Conservation (phyloP, 2,797 vertebrate genomes). For the Coluber constrictor region DNA sequence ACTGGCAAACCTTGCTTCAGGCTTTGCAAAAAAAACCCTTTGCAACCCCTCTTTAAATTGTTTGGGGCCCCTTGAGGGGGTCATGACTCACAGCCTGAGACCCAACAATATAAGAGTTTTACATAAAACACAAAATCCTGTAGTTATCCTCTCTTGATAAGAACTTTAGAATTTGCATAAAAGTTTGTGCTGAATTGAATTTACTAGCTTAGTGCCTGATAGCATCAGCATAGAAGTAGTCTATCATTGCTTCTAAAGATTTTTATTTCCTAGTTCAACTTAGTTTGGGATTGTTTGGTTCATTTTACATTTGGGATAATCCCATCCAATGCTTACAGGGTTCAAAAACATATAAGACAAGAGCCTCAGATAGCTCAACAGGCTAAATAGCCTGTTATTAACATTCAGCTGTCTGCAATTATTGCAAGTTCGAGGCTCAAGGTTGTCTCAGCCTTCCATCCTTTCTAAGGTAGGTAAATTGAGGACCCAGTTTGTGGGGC, state of each 20-base stretch:
- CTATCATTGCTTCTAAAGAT: neutral
- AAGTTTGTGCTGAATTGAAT: neutral
- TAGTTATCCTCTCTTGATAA: neutral
- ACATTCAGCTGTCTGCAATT: too few species aligned
- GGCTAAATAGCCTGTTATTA: too few species aligned
- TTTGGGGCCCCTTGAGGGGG: neutral
- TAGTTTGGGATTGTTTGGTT: too few species aligned
- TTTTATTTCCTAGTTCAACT: neutral
- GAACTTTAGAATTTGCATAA: neutral
- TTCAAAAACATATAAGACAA: too few species aligned
- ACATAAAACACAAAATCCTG: neutral
- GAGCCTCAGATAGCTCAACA: too few species aligned
- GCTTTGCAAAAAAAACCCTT: neutral
- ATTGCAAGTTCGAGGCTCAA: too few species aligned
- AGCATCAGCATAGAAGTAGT: neutral
- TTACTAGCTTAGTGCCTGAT: neutral
- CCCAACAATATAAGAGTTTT: neutral
- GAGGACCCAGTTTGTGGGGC: too few species aligned
- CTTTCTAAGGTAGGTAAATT: too few species aligned
- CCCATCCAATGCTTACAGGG: too few species aligned
- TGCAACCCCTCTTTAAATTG: neutral
- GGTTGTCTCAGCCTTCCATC: too few species aligned
- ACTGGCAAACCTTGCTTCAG: neutral
- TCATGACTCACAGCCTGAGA: neutral
- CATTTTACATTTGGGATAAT: too few species aligned